Conservation (phyloP, 1,140 invertebrate species). For the Sinella curviseta region DNA sequence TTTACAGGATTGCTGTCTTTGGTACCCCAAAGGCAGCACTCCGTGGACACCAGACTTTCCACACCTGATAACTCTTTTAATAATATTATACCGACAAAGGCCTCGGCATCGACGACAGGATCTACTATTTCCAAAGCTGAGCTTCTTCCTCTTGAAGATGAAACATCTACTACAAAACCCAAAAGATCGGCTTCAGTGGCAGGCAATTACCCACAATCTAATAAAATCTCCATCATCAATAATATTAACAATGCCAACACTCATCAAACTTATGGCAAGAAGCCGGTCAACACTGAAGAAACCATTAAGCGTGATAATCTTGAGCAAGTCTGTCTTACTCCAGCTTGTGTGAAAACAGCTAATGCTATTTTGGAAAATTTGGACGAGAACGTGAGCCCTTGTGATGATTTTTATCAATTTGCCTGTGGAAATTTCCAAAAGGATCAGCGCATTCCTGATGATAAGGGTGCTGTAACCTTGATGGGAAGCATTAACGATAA, state of each 20-base stretch:
- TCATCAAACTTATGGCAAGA: no score
- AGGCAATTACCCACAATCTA: no score
- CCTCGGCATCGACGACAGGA: not conserved
- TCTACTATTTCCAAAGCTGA: no score
- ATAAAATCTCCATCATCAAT: no score
- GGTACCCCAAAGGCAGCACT: not conserved
- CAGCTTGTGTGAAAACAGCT: constrained; percentile 2
- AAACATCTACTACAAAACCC: no score
- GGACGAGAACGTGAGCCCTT: constrained; percentile 64
- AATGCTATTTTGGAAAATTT: constrained; percentile 55
- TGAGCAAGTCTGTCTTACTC: not conserved
- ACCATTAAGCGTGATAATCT: no score
- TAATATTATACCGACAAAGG: not conserved
- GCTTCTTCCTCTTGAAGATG: no score
- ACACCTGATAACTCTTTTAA: not conserved
- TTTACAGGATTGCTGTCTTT: not conserved
- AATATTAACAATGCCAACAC: no score
- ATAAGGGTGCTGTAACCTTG: constrained; percentile 42
- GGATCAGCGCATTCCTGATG: constrained; percentile 46
- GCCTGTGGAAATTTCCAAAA: constrained; percentile 61
- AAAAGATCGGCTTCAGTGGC: no score
- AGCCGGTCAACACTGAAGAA: no score
- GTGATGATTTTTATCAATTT: constrained; percentile 71
- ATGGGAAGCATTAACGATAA: constrained; percentile 7
- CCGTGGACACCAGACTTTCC: not conserved